Base-by-base conservation (phyloP, 2,113 vertebrate genomes). In the Thalassoma bifasciatum region DNA sequence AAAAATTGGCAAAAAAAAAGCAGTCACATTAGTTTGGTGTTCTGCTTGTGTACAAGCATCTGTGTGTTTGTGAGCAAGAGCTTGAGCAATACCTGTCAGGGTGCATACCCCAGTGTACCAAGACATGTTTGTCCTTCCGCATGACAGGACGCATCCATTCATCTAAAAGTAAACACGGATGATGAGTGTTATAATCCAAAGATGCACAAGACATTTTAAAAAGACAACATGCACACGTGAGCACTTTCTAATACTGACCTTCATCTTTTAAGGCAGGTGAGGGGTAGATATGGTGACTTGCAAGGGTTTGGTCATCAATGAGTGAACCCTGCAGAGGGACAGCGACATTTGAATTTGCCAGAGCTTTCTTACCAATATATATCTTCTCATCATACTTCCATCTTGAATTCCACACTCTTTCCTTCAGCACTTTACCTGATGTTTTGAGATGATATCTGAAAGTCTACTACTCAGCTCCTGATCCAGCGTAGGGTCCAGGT, bases 121-220 rank as follows among this genome's bases (percentile, higher is more conserved):
- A 89, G 69, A 98, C 90, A 73, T 97, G 95, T 77, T 95, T 97
- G 84, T 97, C 96, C 69, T 96, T 96, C 46, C 90, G 95, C 95
- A 97, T 94, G 53, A 99, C 95, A 1, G 97, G 97, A 84, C 98
- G 95, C 92, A 99, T 72, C 98, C 98, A 99, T 40, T 99, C 98
- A 73, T 97, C 98, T 98, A 90, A 67, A 94, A 93, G 54, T 4
- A 72, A 8, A 73, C 23, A 38, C 9, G 11, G 1, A 7, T 26
- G n/a, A 30, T n/a, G 50, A 44, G 57, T 10, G 1, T 6, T 50
- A 26, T 3, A 49, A 38, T 17, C 34, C 24, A 56, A 26, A 37
- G 26, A 57, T 8, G 2, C 12, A 24, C 13, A 2, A 36, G 4
- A 8, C 5, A 59, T 26, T 61, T 23, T 12, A 2, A 47, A n/a